phyloP scores from a whole-genome alignment of 1,140 invertebrate species.

The Neodiprion pinetum region DNA sequence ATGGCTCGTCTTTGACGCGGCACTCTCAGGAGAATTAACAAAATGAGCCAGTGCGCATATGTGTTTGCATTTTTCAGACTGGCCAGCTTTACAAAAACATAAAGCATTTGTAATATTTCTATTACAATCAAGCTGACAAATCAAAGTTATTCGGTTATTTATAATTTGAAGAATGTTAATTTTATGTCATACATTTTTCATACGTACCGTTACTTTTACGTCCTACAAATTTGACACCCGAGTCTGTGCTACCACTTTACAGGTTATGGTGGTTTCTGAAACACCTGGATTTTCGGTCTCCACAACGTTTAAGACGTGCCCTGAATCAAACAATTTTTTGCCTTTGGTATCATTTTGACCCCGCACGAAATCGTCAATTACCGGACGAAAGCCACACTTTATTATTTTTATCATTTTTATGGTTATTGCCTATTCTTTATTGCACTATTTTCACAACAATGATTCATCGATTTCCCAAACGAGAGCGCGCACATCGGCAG shows the following conservation, averaged over 20 bases:
- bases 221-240: constrained; percentile 22
- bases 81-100: constrained; percentile 23
- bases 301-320: constrained; percentile 20
- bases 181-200: neutral
- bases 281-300: constrained; percentile 12
- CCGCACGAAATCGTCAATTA: constrained; percentile 8
- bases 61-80: constrained; percentile 23
- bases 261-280: constrained; percentile 2
- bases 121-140: constrained; percentile 24
- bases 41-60: constrained; percentile 23
- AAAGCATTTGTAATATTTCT: constrained; percentile 20
- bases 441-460: neutral
- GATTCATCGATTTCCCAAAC: neutral
- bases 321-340: constrained; percentile 21
- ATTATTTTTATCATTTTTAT: neutral
- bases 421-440: neutral
- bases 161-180: neutral
- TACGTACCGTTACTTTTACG: constrained; percentile 26
- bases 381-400: constrained; percentile 16
- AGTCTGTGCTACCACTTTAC: constrained; percentile 23
- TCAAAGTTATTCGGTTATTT: constrained; percentile 15
- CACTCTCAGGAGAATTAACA: constrained; percentile 22
- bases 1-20: constrained; percentile 22
- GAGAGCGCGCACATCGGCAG: neutral
- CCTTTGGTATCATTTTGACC: constrained; percentile 19